Evolutionary conservation across 2,888 invertebrate species (phyloP), one percentile per base, ranked within the genome.

Genomic region (Aromia moschata): DNA sequence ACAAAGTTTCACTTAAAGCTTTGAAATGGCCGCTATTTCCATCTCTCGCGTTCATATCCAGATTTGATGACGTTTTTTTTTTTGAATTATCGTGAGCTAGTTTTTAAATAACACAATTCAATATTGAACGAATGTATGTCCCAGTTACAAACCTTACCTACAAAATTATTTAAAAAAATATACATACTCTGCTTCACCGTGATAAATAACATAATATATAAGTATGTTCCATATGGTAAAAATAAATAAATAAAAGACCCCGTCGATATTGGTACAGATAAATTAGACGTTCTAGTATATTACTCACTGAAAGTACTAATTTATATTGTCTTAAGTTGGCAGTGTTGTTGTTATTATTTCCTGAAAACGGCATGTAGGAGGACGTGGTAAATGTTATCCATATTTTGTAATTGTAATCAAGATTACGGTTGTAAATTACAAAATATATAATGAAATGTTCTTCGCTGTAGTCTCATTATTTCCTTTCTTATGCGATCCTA

Each of bases 401-500:
- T 79, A 79, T 79, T 79, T 79, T 76, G 77, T 78, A 79, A 79
- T 79, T 79, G 77, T 73, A 78, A 79, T 79, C 78, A 79, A 78
- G 78, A 78, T 79, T 77, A 71, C 65, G 73, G 69, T 67, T 66
- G 76, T 73, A 74, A 75, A 76, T 77, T 77, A 74, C 72, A 70
- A 74, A 76, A 73, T 71, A 67, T 70, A 70, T 70, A 73, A 72
- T 75, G 73, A 73, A 72, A 73, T 67, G 58, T 64, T 65, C 68
- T 57, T 63, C 65, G 62, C 60, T 60, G 57, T 62, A 58, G 61
- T 64, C 69, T 70, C 68, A 70, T 73, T 71, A 68, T 70, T 71
- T 68, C 61, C 63, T 51, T 63, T 65, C 60, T 65, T 59, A 60
- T 47, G 52, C 43, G 54, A 63, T 63, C 43, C 30, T 17, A 56